Base-by-base conservation (phyloP, 2,797 vertebrate genomes). In the Pogonophryne albipinna region DNA sequence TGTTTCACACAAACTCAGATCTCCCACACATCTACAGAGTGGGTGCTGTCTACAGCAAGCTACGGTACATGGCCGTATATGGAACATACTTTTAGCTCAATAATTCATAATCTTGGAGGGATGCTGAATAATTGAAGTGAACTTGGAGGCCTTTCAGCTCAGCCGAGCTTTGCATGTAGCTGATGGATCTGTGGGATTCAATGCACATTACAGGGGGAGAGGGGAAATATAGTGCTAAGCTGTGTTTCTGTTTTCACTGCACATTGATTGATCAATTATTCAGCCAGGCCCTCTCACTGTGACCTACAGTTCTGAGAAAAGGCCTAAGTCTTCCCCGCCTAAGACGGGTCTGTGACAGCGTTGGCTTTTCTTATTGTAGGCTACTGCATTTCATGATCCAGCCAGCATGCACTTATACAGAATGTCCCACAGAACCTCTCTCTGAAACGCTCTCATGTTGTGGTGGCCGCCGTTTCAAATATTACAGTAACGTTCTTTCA, bases 61-160 rank as follows among this genome's bases (percentile, higher is more conserved):
- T 83, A 83, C 86, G 89, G 87, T 57, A 77, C 89, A 71, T 76
- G 90, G 82, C 91, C 81, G 85, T 93, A 93, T 95, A 94, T 85
- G 85, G 92, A 95, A 95, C 95, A 96, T 95, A 95, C 94, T 96
- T 95, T 95, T 89, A 92, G 91, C 93, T 96, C 92, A 96, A 96
- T 96, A 94, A 96, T 96, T 96, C 92, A 96, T 95, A 82, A 91
- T 94, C 91, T 93, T 92, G 90, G 93, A 95, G 92, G 93, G 93
- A 95, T 95, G 92, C 85, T 96, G 93, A 96, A 96, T 96, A 95
- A 96, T 96, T 96, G 92, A 96, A 95, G 80, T 95, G 93, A 95
- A 96, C 94, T 95, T 95, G 95, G 94, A 96, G 92, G 93, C 91
- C 94, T 95, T 95, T 94, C 93, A 94, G 95, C 93, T 92, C 93